Evolutionary conservation across 2,888 invertebrate species (phyloP), one percentile per base, ranked within the genome.

Genomic region (Hetaerina titia): DNA sequence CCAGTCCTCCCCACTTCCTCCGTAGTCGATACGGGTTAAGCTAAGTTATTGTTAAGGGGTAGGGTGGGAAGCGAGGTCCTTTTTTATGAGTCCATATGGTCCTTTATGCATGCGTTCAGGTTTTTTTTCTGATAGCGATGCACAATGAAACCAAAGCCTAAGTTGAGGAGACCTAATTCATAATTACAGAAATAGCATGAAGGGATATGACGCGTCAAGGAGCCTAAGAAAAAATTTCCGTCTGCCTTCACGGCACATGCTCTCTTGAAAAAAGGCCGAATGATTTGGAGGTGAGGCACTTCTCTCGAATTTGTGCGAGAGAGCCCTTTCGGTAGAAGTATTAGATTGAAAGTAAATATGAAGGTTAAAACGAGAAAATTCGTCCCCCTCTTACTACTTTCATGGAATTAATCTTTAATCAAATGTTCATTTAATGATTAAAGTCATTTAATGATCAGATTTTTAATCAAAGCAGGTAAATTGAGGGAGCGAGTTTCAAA

Each of bases 151-250:
- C 81, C 81, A 19, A 31, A 81, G 25, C 81, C n/a, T 25, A 15
- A 31, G 81, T 31, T 9, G 81, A 81, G 81, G 81, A 81, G 81
- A 81, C 81, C 81, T 81, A 81, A 81, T 81, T 81, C 81, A 81
- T 81, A 81, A 81, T 81, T 81, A 81, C 81, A 31, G 25, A 31
- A 81, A 25, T 81, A 11, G 81, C 81, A 81, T 81, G 81, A 81
- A 81, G 81, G 81, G 81, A 81, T 81, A 31, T 31, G 81, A 6
- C 25, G 31, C 31, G 31, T 31, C 81, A 81, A 11, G 81, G 81
- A 31, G 25, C 15, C 15, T 31, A 13, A 25, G 15, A 81, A 81
- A 81, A 81, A 31, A 11, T 25, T 25, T 13, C 81, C 81, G 81
- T 15, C 81, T 25, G 81, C n/a, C 69, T 17, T 69, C 22, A 5